Base-by-base conservation (phyloP, 1,140 invertebrate genomes). In the Bombus balteatus region DNA sequence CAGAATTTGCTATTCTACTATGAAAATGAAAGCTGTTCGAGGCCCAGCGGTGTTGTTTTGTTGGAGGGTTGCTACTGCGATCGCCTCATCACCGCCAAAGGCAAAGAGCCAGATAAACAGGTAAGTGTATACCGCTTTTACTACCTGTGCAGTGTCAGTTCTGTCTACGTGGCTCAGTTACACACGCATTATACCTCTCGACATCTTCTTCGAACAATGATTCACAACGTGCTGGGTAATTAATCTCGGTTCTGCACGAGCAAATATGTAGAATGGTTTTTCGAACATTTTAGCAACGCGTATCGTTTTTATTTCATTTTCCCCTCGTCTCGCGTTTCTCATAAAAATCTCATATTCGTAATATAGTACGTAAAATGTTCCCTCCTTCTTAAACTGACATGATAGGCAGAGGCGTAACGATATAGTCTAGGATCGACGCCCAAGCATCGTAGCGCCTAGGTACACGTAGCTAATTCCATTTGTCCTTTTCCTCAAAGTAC, bases 1-100 rank as follows among this genome's bases (percentile, higher is more conserved):
- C 95, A 98, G 97, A 99, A 99, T 95, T 93, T 99, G 82, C 95
- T 99, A 82, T 99, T 99, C 95, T 99, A 99, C 95, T 99, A 98
- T 93, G 98, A 99, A 90, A 97, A 96, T 76, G 98, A 99, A 86
- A 96, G 96, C 85, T 97, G 96, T 88, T 96, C 96, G 25, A 96
- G 97, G 66, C 98, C 98, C 1, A 98, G 97, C 1, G 98, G 98
- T 0, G 97, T 99, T 5, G 96, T 98, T 71, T 95, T 99, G 66
- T 95, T 99, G 34, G 98, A 99, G 93, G 98, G 98, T 2, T 98
- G 98, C 91, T 99, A 98, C 95, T 98, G 98, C 92, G 98, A 98
- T 93, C 95, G 97, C 59, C 96, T 98, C 65, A 97, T 97, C 84
- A 95, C 95, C 53, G 89, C 93, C 13, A 94, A 94, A 77, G 94